Evolutionary conservation across 2,888 invertebrate genomes (phyloP), one percentile per base, ranked within the genome.

Genomic region (Plebejus argus): DNA sequence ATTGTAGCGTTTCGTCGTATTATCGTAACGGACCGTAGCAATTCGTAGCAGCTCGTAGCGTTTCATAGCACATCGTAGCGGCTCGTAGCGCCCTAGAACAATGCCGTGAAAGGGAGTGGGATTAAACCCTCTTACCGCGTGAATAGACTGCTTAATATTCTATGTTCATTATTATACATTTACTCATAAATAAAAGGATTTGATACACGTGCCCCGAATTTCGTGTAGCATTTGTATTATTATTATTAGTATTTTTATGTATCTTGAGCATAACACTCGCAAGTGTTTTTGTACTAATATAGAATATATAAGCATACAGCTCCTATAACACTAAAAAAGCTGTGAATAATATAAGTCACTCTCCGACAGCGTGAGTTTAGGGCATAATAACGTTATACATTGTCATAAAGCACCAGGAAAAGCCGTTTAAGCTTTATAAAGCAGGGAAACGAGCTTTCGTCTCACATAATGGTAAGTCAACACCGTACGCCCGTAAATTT

Each of bases 111-210:
- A 74, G 45, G 77, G 58, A 61, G 61, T 10, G 58, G 49, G 45
- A 77, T 77, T 77, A 77, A 77, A 58, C 72, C 77, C 72, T 61
- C 76, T 53, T 56, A 39, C 56, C 61, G 58, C n/a, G 39, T 33
- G 70, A 35, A 77, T 70, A 35, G 70, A 70, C 15, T 20, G 28
- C 10, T 28, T 28, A 28, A 39, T 28, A 58, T 58, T 39, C 10
- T 74, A 28, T 66, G 28, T 66, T 28, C 2, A 28, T 66, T 66
- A 12, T 66, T 6, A 3, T 28, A n/a, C 4, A 28, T 66, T 15
- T 49, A 15, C 23, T 15, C 61, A 15, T 28, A 66, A 23, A 15
- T 66, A 66, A 66, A 66, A 0, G 1, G 6, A 58, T 28, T 66
- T 66, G 5, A 4, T 49, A 12, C 20, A 15, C 72, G 20, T 70